A percentile compares a stretch with the other conserved stretches of the same genome.
phyloP scores from a whole-genome alignment of 2,888 invertebrate genomes.

The Mystacides longicornis region DNA sequence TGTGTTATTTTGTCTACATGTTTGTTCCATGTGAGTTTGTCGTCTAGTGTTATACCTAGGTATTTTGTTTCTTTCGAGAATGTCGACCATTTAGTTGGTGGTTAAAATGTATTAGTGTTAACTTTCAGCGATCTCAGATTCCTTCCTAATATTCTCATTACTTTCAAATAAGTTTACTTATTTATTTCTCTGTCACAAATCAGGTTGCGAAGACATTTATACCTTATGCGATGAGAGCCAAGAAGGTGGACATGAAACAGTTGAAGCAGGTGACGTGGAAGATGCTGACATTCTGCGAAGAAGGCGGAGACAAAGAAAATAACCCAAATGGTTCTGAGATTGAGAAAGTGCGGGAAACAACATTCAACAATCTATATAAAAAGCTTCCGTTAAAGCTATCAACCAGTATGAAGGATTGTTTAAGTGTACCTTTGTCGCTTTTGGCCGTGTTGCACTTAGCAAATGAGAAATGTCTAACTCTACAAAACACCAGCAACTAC shows the following conservation, averaged over 20 bases:
- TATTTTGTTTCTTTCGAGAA: background rate
- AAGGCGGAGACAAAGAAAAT: conserved; percentile 33
- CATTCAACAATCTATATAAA: conserved; percentile 51
- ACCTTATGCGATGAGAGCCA: conserved; percentile 74
- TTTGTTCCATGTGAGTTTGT: background rate
- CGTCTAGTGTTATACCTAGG: background rate
- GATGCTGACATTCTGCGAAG: conserved; percentile 40
- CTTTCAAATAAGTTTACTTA: background rate
- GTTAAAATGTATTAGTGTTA: background rate
- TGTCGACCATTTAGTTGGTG: too few relatives aligned
- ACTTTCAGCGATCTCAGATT: too few relatives aligned
- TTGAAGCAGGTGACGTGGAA: conserved; percentile 72
- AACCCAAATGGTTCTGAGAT: conserved; percentile 29
- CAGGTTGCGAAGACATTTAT: conserved; percentile 67
- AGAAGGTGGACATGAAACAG: conserved; percentile 79
- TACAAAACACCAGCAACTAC: conserved; percentile 45
- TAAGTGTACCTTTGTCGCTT: conserved; percentile 72
- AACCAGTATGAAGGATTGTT: conserved; percentile 58
- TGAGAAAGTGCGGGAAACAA: conserved; percentile 39
- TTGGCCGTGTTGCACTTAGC: conserved; percentile 76
- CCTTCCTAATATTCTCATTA: background rate
- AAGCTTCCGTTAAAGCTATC: conserved; percentile 51
- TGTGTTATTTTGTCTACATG: too few relatives aligned
- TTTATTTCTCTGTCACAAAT: conserved; percentile 10
- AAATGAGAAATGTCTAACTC: conserved; percentile 64